phyloP scores from a whole-genome alignment of 2,888 invertebrate species.

The Pardosa pseudoannulata region DNA sequence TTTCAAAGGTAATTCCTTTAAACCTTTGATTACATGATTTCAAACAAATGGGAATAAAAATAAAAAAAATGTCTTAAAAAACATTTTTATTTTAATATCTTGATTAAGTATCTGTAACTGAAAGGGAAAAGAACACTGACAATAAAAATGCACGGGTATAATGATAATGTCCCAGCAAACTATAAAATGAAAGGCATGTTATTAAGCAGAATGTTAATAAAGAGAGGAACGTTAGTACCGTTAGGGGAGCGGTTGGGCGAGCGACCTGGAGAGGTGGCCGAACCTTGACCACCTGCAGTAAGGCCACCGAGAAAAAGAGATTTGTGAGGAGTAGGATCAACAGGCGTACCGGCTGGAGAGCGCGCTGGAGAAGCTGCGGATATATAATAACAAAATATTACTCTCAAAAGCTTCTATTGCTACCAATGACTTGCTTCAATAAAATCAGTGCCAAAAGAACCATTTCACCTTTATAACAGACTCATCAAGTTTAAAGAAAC shows the following conservation, averaged over 20 bases:
- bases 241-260: slow-evolving; percentile 85
- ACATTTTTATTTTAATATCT: too few relatives aligned
- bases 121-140: too few relatives aligned
- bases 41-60: too few relatives aligned
- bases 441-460: too few relatives aligned
- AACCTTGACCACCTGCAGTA: slow-evolving; percentile 62
- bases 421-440: too few relatives aligned
- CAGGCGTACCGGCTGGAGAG: slow-evolving; percentile 75
- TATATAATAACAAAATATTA: slow-evolving; percentile 6
- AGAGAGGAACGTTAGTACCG: slow-evolving; percentile 82
- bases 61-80: too few relatives aligned
- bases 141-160: background rate
- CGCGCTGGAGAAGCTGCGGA: slow-evolving; percentile 74
- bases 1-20: too few relatives aligned
- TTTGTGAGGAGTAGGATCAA: slow-evolving; percentile 73
- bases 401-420: too few relatives aligned
- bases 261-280: slow-evolving; percentile 66
- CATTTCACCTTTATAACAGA: too few relatives aligned
- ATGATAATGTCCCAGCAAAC: background rate
- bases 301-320: slow-evolving; percentile 74
- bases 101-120: too few relatives aligned
- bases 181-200: background rate
- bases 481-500: too few relatives aligned
- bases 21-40: too few relatives aligned
- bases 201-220: slow-evolving; percentile 34